Evolutionary conservation across 2,797 vertebrate genomes (phyloP).

Genomic region (Trachurus trachurus): DNA sequence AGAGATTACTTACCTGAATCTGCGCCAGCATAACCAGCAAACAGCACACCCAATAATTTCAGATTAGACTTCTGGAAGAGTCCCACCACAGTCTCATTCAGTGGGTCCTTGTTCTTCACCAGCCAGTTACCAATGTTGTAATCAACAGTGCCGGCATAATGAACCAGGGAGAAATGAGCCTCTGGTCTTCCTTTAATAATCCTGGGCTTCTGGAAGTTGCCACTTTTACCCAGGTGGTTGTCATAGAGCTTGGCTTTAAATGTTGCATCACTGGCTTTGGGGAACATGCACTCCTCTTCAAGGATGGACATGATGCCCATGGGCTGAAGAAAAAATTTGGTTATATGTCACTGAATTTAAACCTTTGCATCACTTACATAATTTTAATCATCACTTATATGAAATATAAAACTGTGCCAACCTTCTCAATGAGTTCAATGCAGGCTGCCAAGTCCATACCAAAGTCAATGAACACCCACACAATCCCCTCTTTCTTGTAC

Average conservation of each 20-base stretch:
- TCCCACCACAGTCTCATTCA: slow-evolving; percentile 89
- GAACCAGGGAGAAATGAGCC: slow-evolving; percentile 87
- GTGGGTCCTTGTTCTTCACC: slow-evolving; percentile 90
- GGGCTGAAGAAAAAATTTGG: slow-evolving; percentile 71
- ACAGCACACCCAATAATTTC: slow-evolving; percentile 86
- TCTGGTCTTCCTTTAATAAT: slow-evolving; percentile 88
- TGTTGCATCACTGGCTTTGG: slow-evolving; percentile 88
- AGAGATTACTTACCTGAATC: slow-evolving; percentile 80
- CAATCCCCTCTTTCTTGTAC: slow-evolving; percentile 88
- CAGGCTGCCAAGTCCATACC: slow-evolving; percentile 85
- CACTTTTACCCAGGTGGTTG: slow-evolving; percentile 89
- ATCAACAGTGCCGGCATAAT: slow-evolving; percentile 90
- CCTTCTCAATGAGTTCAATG: slow-evolving; percentile 85
- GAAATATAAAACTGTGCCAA: slow-evolving; percentile 32
- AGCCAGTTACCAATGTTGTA: slow-evolving; percentile 90
- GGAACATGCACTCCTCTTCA: slow-evolving; percentile 98
- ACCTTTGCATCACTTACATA: neutral
- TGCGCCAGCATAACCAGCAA: slow-evolving; percentile 84
- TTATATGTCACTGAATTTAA: neutral
- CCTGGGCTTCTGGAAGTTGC: slow-evolving; percentile 90
- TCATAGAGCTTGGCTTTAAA: slow-evolving; percentile 91
- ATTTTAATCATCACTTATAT: neutral
- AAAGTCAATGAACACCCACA: slow-evolving; percentile 84
- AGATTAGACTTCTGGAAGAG: slow-evolving; percentile 89
- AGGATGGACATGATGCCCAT: slow-evolving; percentile 96